These are phyloP conservation scores for Ophthalmolycus amberensis DNA, from an alignment of 2,113 vertebrate genomes.

Conservation along the genomic window DNA sequence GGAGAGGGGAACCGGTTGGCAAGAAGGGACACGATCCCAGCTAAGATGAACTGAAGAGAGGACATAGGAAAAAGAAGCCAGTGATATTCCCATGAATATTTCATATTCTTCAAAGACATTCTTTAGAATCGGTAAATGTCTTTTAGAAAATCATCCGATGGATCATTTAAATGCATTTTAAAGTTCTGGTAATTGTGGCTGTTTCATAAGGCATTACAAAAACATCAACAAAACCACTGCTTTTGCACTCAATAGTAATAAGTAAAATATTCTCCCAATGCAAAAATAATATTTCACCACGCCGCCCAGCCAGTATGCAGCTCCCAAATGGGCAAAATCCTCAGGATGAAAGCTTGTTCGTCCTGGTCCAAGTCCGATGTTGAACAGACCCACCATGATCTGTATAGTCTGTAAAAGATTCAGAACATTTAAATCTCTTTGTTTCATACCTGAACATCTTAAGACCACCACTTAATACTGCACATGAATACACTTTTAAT, in stretches of 20 bases:
- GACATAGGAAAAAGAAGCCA: neutral
- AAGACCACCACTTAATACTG: neutral
- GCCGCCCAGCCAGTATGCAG: constrained; percentile 73
- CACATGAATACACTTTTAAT: too few relatives aligned
- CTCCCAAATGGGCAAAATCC: neutral
- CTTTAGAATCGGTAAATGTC: too few relatives aligned
- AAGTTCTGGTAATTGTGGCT: neutral
- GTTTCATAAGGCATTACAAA: neutral
- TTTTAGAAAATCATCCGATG: neutral
- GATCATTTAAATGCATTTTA: neutral
- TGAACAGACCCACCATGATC: constrained; percentile 77
- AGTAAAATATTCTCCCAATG: neutral
- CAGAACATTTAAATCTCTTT: neutral
- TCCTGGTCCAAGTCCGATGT: constrained; percentile 59
- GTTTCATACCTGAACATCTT: neutral
- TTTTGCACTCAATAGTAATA: neutral
- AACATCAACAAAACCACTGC: neutral
- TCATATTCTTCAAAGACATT: neutral
- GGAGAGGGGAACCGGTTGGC: constrained; percentile 28
- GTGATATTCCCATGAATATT: neutral
- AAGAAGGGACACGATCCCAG: constrained; percentile 61
- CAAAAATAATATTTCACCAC: constrained; percentile 60
- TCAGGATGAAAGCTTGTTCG: neutral
- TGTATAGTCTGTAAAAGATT: constrained; percentile 67
- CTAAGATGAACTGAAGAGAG: constrained; percentile 53